Conservation (phyloP, 2,113 vertebrate genomes). For the Actenoides hombroni region DNA sequence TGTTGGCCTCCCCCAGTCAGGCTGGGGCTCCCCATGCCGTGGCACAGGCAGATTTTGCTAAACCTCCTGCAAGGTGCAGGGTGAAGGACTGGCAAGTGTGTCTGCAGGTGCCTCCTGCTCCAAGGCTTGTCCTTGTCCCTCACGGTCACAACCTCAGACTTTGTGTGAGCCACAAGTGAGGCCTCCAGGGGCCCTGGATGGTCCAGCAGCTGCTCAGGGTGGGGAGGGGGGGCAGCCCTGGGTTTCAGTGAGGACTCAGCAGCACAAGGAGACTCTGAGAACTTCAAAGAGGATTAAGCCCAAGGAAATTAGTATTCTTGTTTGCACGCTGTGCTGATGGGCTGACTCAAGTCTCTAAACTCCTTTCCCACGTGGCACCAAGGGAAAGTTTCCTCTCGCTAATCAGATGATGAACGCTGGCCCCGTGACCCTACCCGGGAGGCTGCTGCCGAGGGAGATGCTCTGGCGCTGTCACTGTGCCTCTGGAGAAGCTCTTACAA, state of each 20-base stretch:
- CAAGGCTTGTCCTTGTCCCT: not conserved
- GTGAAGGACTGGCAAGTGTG: not conserved
- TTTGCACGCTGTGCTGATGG: not conserved
- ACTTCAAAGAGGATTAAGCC: not conserved
- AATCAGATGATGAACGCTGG: not conserved
- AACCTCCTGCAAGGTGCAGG: not conserved
- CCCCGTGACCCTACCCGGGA: not conserved
- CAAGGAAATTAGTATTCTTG: not conserved
- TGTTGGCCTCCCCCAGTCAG: rapidly evolving
- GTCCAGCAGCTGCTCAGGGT: not conserved
- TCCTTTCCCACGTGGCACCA: not conserved
- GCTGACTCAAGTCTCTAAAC: not conserved
- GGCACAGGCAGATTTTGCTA: not conserved
- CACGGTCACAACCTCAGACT: rapidly evolving
- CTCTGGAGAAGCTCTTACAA: not conserved
- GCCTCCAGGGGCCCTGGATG: not conserved
- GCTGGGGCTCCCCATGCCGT: not conserved
- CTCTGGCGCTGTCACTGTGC: not conserved
- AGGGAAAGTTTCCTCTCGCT: not conserved
- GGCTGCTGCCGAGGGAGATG: not conserved
- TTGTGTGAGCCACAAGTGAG: not conserved
- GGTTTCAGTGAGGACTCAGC: not conserved
- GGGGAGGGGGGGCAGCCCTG: not conserved
- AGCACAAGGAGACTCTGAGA: not conserved
- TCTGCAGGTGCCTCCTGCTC: not conserved